A percentile compares a stretch with the other conserved stretches of the same genome.
Evolutionary conservation across 2,888 invertebrate genomes (phyloP).

Genomic region (Tetanocera ferruginea): DNA sequence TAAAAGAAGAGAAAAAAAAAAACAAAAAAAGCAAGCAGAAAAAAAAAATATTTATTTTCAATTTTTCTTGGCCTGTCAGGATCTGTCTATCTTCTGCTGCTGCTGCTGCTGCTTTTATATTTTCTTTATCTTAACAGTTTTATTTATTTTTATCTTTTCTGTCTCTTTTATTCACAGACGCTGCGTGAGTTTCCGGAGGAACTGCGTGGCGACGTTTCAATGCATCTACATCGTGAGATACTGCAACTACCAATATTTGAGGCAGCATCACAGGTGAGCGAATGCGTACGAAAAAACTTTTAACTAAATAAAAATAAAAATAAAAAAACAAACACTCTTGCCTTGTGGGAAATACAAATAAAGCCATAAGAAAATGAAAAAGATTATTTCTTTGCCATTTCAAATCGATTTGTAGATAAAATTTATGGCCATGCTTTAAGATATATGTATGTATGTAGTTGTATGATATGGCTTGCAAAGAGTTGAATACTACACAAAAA

Average conservation of each 20-base stretch:
- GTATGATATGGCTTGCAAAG: neutral
- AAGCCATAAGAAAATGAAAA: constrained; percentile 4
- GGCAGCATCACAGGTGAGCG: constrained; percentile 82
- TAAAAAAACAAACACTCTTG: neutral
- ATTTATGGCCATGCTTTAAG: neutral
- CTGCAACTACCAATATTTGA: constrained; percentile 95
- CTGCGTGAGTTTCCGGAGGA: constrained; percentile 97
- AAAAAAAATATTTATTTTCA: constrained; percentile 29
- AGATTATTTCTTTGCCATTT: constrained; percentile 13
- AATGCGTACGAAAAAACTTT: neutral
- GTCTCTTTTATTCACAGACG: constrained; percentile 74
- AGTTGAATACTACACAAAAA: neutral
- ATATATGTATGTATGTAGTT: neutral
- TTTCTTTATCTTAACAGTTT: neutral
- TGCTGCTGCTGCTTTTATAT: neutral
- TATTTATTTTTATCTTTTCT: constrained; percentile 16
- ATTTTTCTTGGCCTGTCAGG: constrained; percentile 16
- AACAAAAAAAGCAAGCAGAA: constrained; percentile 50
- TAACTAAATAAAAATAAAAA: constrained; percentile 17
- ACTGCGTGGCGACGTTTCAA: constrained; percentile 92
- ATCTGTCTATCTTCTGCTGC: neutral
- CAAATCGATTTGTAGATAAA: neutral
- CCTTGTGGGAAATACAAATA: neutral
- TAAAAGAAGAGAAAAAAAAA: constrained; percentile 54
- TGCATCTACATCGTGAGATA: constrained; percentile 96